Percentiles rank a stretch among this genome's conserved stretches.
Evolutionary conservation across 2,113 vertebrate genomes (phyloP).

Genomic region (Macroglossus sobrinus): DNA sequence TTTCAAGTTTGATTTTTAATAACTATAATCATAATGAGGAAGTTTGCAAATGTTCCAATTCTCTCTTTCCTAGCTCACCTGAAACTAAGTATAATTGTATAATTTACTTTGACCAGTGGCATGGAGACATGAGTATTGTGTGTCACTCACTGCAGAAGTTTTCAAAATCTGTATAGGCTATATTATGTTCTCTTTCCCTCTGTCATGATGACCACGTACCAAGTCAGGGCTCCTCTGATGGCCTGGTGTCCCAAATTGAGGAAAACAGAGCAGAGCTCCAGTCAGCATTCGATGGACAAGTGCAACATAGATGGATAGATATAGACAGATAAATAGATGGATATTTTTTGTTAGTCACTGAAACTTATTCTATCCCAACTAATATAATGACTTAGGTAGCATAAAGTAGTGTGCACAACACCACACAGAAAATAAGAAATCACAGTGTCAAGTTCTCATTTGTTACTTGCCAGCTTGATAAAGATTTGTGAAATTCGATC

Average conservation of each 20-base stretch:
- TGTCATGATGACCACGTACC: background rate
- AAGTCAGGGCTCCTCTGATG: background rate
- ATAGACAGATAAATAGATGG: background rate
- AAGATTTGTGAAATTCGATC: background rate
- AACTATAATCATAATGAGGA: background rate
- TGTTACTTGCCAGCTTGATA: background rate
- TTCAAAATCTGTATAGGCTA: background rate
- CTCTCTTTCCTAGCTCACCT: background rate
- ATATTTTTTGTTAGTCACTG: background rate
- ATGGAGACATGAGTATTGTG: background rate
- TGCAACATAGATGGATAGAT: background rate
- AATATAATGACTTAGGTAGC: background rate
- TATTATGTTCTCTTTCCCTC: background rate
- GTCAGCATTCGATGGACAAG: background rate
- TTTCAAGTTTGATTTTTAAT: background rate
- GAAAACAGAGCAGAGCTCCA: background rate
- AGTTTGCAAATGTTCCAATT: background rate
- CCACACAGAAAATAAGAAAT: background rate
- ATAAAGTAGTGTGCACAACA: background rate
- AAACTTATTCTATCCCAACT: background rate
- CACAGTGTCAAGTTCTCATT: background rate
- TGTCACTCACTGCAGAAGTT: background rate
- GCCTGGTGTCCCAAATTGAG: background rate
- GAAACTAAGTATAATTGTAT: background rate
- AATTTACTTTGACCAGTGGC: background rate